These are phyloP conservation scores for Carcharodon carcharias DNA, from an alignment of 2,797 vertebrate genomes.

Conservation along the genomic window DNA sequence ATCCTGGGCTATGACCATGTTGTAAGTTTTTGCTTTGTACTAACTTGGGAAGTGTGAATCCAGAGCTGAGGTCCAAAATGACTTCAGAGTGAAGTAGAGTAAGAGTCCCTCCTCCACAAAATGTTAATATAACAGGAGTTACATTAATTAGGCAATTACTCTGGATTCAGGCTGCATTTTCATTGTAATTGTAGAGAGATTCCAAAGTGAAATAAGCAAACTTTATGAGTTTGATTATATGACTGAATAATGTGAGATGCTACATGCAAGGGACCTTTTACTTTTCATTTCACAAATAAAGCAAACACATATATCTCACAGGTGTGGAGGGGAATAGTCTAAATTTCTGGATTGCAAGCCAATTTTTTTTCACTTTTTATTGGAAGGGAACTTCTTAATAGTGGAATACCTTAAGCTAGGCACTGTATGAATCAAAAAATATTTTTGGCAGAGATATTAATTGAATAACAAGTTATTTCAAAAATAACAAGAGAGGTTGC, in stretches of 20 bases:
- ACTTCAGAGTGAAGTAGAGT: neutral
- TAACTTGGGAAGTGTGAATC: too few species aligned
- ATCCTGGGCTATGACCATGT: neutral
- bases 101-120: neutral
- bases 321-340: neutral
- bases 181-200: neutral
- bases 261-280: neutral
- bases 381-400: neutral
- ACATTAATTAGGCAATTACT: too few species aligned
- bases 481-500: too few species aligned
- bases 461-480: neutral
- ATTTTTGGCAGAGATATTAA: neutral
- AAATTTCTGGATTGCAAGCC: neutral
- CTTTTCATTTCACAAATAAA: neutral
- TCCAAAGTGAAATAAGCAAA: neutral
- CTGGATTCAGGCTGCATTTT: neutral
- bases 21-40: neutral
- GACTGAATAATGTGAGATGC: neutral
- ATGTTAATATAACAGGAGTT: neutral
- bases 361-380: neutral
- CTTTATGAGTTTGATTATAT: neutral
- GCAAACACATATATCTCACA: neutral
- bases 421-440: neutral
- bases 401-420: neutral
- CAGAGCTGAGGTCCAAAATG: neutral